Evolutionary conservation across 2,888 invertebrate genomes (phyloP).

Genomic region (Entomobrya proxima): DNA sequence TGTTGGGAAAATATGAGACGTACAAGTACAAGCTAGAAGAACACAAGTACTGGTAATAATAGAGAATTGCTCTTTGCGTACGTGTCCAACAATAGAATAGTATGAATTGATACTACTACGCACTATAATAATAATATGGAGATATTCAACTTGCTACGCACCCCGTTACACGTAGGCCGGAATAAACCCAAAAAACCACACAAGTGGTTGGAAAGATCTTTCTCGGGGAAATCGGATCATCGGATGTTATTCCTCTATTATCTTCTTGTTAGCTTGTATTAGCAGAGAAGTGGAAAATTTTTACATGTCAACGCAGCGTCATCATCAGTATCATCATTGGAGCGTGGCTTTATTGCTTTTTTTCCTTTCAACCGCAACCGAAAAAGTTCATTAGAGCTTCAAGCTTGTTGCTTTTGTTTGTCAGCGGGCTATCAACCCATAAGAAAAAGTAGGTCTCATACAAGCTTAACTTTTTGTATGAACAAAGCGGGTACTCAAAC

Average conservation of each 20-base stretch:
- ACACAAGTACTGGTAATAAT: not conserved
- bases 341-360: slow-evolving; percentile 31
- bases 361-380: not conserved
- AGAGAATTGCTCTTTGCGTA: slow-evolving; percentile 14
- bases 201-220: too few relatives aligned
- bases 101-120: too few relatives aligned
- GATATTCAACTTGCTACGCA: too few relatives aligned
- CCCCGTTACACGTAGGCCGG: too few relatives aligned
- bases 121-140: too few relatives aligned
- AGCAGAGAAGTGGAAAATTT: not conserved
- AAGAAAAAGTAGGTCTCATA: too few relatives aligned
- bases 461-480: too few relatives aligned
- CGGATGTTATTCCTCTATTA: too few relatives aligned
- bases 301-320: not conserved
- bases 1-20: slow-evolving; percentile 2
- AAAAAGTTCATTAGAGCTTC: not conserved
- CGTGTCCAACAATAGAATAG: too few relatives aligned
- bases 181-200: too few relatives aligned
- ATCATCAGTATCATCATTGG: slow-evolving; percentile 8
- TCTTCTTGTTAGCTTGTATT: not conserved
- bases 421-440: not conserved
- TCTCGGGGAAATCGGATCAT: too few relatives aligned
- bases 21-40: not conserved
- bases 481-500: too few relatives aligned
- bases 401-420: not conserved